These are phyloP conservation scores for Etheostoma spectabile DNA, from an alignment of 2,113 vertebrate genomes.

Conservation along the genomic window DNA sequence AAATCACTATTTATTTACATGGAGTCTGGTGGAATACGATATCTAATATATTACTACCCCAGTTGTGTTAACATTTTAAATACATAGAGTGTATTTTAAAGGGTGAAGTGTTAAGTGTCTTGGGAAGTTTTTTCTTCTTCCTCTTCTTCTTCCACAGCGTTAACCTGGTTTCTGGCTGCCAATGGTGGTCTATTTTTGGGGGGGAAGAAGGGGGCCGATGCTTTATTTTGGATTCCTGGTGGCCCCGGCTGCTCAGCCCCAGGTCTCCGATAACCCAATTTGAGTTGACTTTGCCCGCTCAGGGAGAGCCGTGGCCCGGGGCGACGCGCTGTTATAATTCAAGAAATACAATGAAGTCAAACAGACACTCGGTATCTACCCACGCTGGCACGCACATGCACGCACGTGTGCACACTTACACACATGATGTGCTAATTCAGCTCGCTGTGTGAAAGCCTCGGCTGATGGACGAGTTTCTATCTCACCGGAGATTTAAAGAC, in stretches of 20 bases:
- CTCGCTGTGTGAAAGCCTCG: constrained; percentile 8
- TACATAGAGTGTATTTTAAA: too few relatives aligned
- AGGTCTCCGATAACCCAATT: constrained; percentile 85
- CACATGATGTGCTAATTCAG: constrained; percentile 32
- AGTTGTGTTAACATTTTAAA: too few relatives aligned
- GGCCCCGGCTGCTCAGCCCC: constrained; percentile 78
- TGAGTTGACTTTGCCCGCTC: constrained; percentile 83
- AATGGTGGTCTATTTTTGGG: constrained; percentile 77
- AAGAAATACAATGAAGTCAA: constrained; percentile 77
- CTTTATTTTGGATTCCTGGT: constrained; percentile 83
- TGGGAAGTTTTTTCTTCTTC: constrained; percentile 54
- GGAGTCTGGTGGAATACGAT: too few relatives aligned
- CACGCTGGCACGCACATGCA: constrained; percentile 33
- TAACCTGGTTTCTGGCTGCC: constrained; percentile 78
- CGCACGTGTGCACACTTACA: constrained; percentile 18
- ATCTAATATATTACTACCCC: too few relatives aligned
- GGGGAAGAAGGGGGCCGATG: constrained; percentile 64
- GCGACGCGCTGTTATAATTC: constrained; percentile 75
- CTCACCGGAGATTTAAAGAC: neutral
- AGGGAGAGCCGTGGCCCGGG: constrained; percentile 75
- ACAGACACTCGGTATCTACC: constrained; percentile 39
- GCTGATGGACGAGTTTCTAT: constrained; percentile 1
- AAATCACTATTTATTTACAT: too few relatives aligned
- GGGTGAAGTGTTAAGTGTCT: too few relatives aligned
- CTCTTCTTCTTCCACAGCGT: too few relatives aligned